Conservation (phyloP, 2,797 vertebrate species). For the Paramormyrops hopkinsi region DNA sequence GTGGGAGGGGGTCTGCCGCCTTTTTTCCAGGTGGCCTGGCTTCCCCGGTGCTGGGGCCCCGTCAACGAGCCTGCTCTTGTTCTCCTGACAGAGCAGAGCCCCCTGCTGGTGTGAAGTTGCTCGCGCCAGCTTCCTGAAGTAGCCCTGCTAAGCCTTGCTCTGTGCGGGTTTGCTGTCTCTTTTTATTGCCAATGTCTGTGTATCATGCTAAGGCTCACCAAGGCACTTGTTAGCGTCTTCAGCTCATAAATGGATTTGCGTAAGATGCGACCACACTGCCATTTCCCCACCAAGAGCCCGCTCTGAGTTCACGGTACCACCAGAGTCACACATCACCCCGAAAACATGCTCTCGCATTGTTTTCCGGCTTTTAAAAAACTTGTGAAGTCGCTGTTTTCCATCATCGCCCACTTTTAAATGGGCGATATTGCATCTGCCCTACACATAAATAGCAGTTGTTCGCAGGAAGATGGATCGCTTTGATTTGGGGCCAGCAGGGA, state of each 20-base stretch:
- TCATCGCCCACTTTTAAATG: conserved; percentile 1
- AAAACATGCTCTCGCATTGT: not conserved
- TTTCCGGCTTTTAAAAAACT: conserved; percentile 2
- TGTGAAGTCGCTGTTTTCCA: not conserved
- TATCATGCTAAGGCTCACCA: not conserved
- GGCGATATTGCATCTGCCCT: not conserved
- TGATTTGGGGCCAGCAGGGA: conserved; percentile 2
- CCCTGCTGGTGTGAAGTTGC: not conserved
- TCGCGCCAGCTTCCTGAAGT: not conserved
- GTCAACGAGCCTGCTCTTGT: conserved; percentile 62
- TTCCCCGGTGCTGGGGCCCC: conserved; percentile 44
- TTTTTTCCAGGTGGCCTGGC: not conserved
- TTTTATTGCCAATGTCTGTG: not conserved
- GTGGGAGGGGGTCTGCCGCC: not conserved
- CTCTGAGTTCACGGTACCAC: not conserved
- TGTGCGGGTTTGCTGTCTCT: not conserved
- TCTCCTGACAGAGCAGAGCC: conserved; percentile 17
- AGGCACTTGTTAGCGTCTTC: not conserved
- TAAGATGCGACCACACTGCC: not conserved
- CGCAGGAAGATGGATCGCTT: not conserved
- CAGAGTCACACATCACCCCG: not conserved
- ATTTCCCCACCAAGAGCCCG: not conserved
- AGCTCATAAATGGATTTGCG: not conserved
- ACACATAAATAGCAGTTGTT: not conserved
- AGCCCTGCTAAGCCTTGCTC: not conserved